Percentiles rank a stretch among this genome's conserved stretches.
These are phyloP conservation scores for Drusus annulatus DNA, from an alignment of 1,140 invertebrate genomes.

Conservation along the genomic window DNA sequence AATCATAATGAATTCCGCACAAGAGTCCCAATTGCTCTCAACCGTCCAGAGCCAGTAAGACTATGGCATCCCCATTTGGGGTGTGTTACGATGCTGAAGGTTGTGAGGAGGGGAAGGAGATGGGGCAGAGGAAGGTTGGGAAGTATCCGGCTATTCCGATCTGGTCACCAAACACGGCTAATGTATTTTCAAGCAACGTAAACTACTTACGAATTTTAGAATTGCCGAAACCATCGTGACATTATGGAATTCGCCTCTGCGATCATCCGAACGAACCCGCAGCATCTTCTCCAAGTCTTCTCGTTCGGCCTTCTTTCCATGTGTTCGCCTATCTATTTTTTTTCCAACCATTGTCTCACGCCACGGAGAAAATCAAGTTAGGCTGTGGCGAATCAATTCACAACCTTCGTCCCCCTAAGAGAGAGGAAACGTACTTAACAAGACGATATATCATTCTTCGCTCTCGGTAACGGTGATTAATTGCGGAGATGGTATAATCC, in stretches of 20 bases:
- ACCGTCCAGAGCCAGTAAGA: too few relatives aligned
- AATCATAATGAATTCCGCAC: too few relatives aligned
- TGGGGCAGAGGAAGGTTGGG: too few relatives aligned
- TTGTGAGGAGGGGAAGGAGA: too few relatives aligned
- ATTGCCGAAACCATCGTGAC: background rate
- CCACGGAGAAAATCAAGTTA: slow-evolving; percentile 52
- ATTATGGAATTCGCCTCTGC: background rate
- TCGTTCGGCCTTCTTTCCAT: slow-evolving; percentile 6
- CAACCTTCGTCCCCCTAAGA: slow-evolving; percentile 6
- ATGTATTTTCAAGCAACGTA: too few relatives aligned
- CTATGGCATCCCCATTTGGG: too few relatives aligned
- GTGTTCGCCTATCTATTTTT: slow-evolving; percentile 48
- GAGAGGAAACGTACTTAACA: slow-evolving; percentile 25
- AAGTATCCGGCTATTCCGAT: too few relatives aligned
- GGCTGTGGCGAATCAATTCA: slow-evolving; percentile 53
- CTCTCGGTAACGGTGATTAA: slow-evolving; percentile 26
- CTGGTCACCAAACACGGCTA: too few relatives aligned
- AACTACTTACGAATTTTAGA: background rate
- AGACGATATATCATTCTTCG: slow-evolving; percentile 54
- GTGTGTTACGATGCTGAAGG: too few relatives aligned
- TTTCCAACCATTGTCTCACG: slow-evolving; percentile 53
- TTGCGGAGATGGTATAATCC: background rate
- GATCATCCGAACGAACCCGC: background rate
- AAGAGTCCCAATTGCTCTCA: too few relatives aligned
- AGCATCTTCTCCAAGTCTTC: too few relatives aligned